Percentiles rank a stretch among this genome's conserved stretches.
Evolutionary conservation across 2,113 vertebrate genomes (phyloP).

Genomic region (Spea bombifrons): DNA sequence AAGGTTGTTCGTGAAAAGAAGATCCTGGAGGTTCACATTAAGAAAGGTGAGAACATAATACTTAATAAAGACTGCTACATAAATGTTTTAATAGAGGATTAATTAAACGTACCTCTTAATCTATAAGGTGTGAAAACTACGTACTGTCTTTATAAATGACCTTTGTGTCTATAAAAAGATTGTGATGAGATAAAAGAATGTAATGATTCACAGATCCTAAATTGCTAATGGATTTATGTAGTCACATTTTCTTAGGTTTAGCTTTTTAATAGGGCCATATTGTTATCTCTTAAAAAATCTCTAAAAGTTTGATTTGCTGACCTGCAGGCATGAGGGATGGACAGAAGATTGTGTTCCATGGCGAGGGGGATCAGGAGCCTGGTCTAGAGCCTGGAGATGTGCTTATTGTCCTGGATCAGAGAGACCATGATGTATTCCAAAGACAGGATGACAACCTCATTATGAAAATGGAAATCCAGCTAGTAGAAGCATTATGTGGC

Average conservation of each 20-base stretch:
- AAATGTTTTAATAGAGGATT: neutral
- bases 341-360: constrained; percentile 89
- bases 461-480: constrained; percentile 85
- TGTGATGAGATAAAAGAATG: too few relatives aligned
- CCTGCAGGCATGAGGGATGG: constrained; percentile 90
- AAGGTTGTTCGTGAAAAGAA: constrained; percentile 93
- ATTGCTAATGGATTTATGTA: too few relatives aligned
- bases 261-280: too few relatives aligned
- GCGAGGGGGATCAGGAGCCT: constrained; percentile 96
- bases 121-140: too few relatives aligned
- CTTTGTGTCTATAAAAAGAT: too few relatives aligned
- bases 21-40: constrained; percentile 91
- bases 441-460: constrained; percentile 79
- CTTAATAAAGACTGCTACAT: neutral
- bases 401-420: constrained; percentile 88
- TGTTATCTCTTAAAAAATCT: too few relatives aligned
- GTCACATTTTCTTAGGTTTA: too few relatives aligned
- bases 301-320: too few relatives aligned
- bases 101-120: too few relatives aligned
- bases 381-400: constrained; percentile 93
- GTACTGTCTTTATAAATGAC: too few relatives aligned
- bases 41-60: constrained; percentile 76
- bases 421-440: constrained; percentile 82
- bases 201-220: too few relatives aligned
- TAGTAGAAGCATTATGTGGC: constrained; percentile 88